Conservation (phyloP, 2,888 invertebrate species). For the Agapostemon virescens region DNA sequence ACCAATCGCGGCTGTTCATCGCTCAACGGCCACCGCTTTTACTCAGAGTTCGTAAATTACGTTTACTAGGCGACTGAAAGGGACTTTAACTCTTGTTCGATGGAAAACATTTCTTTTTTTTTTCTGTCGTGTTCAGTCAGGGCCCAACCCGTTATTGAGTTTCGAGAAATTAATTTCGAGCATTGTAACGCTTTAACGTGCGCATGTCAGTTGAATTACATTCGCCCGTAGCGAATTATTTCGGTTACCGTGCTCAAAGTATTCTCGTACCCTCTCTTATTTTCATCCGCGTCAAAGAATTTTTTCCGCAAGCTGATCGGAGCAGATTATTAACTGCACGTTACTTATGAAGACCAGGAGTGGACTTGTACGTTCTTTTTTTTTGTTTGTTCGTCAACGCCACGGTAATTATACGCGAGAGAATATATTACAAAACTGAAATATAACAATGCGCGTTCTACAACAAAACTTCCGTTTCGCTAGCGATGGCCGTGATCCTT, state of each 20-base stretch:
- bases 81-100: constrained; percentile 44
- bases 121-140: not conserved
- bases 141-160: not conserved
- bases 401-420: constrained; percentile 43
- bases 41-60: constrained; percentile 59
- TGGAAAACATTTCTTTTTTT: constrained; percentile 34
- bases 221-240: not conserved
- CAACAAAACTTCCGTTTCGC: constrained; percentile 15
- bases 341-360: constrained; percentile 4
- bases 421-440: constrained; percentile 24
- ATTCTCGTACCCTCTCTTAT: not conserved
- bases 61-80: constrained; percentile 52
- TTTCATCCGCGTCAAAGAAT: not conserved
- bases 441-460: constrained; percentile 35
- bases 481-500: not conserved
- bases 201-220: not conserved
- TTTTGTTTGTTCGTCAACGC: constrained; percentile 14
- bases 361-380: not conserved
- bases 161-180: constrained; percentile 22
- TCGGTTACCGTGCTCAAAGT: not conserved
- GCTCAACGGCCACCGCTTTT: constrained; percentile 47
- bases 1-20: constrained; percentile 65
- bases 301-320: constrained; percentile 27
- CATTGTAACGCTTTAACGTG: constrained; percentile 2
- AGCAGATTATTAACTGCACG: constrained; percentile 23